Evolutionary conservation across 2,113 vertebrate species (phyloP).

Genomic region (Eulemur rufifrons): DNA sequence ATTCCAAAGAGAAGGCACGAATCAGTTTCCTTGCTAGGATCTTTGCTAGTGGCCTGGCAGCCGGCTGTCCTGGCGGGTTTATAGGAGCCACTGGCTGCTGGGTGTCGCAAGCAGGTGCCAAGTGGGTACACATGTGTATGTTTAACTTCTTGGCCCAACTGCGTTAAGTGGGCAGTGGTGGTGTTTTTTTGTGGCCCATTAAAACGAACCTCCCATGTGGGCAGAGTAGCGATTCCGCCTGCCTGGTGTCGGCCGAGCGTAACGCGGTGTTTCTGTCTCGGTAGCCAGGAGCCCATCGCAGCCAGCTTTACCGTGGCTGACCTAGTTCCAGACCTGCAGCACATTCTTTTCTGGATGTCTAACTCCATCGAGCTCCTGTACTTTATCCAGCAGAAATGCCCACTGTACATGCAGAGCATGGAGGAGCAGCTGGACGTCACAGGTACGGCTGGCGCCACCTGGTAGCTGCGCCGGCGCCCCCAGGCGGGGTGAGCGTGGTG

Average conservation of each 20-base stretch:
- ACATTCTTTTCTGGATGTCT: constrained; percentile 98
- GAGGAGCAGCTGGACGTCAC: constrained; percentile 92
- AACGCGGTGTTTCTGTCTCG: not conserved
- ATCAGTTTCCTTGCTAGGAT: fast-evolving
- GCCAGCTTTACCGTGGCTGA: constrained; percentile 90
- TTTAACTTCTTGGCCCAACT: fast-evolving
- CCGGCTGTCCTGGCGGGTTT: fast-evolving
- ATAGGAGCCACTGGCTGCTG: not conserved
- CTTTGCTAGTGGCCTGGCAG: fast-evolving
- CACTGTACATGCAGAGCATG: constrained; percentile 92
- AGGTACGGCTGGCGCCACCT: constrained; percentile 71
- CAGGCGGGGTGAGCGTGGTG: fast-evolving
- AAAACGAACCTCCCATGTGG: fast-evolving
- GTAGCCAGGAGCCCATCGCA: constrained; percentile 92
- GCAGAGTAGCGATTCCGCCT: fast-evolving
- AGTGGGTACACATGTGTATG: fast-evolving
- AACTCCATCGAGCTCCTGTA: constrained; percentile 96
- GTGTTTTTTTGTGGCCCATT: too few relatives aligned
- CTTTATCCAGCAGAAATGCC: constrained; percentile 95
- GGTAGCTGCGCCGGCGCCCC: fast-evolving
- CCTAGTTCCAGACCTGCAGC: constrained; percentile 93
- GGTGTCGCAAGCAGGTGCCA: not conserved
- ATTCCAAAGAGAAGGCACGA: not conserved
- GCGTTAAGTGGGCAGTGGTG: fast-evolving
- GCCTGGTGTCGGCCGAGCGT: fast-evolving